Evolutionary conservation across 2,113 vertebrate genomes (phyloP), one percentile per base, ranked within the genome.

Genomic region (Columba janthina): DNA sequence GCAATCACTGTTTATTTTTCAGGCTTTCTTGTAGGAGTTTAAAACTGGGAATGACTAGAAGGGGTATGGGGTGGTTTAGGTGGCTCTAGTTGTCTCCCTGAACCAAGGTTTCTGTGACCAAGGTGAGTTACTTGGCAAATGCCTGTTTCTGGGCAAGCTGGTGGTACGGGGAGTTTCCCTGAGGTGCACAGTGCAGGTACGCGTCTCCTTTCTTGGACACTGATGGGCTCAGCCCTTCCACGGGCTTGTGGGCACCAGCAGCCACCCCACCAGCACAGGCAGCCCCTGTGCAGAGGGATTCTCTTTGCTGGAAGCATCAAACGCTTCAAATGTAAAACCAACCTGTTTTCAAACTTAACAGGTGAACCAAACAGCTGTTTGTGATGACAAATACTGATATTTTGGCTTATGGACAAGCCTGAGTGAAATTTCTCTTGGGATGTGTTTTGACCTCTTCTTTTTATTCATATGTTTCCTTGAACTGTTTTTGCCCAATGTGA

Each of bases 401-500:
- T 93, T 61, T 75, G 40, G 38, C 40, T 76, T 65, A 34, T 25
- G 36, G 48, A 31, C 4, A 15, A 92, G 71, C 42, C 16, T 31
- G 26, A 17, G 34, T 51, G 42, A 65, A 89, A 16, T 26, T 40
- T 15, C 48, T 80, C 36, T 40, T 74, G 40, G 17, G n/a, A 25
- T 64, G 14, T 50, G 32, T 86, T 96, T 89, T 56, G 42, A 57
- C 14, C 5, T 65, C 16, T 67, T 0, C 3, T 34, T 21, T 7
- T 34, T 76, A 40, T 61, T 34, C 9, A 5, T 50, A 6, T 18
- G 24, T 48, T 86, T 86, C 51, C 87, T 88, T 53, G 56, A 75
- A 54, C 51, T 2, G 0, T 40, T 67, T 90, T 56, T 78, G 44
- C 66, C 2, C 0, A 12, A 1, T 3, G 3, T 62, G 58, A 82